Evolutionary conservation across 2,113 vertebrate species (phyloP).

Genomic region (Syrrhaptes paradoxus): DNA sequence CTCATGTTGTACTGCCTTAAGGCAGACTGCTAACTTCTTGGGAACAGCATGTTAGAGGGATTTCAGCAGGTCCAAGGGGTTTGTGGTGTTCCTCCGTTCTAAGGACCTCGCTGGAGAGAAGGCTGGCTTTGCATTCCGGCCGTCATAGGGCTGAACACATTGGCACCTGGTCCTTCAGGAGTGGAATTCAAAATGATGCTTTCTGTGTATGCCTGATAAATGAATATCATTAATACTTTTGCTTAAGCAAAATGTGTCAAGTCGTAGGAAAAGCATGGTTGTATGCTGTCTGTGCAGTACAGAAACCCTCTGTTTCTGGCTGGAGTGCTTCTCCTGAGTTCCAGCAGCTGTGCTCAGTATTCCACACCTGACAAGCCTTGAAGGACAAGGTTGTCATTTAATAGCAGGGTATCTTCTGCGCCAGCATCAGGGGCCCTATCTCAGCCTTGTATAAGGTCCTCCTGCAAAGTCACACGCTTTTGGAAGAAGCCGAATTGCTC

Average conservation of each 20-base stretch:
- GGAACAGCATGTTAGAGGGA: background rate
- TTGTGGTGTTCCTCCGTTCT: background rate
- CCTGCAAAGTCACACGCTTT: background rate
- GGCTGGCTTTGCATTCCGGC: background rate
- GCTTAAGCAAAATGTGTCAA: background rate
- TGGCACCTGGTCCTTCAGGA: background rate
- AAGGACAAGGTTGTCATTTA: background rate
- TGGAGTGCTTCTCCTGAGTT: background rate
- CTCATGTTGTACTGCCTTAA: background rate
- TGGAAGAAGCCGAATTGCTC: background rate
- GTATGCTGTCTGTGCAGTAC: background rate
- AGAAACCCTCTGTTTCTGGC: background rate
- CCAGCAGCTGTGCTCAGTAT: background rate
- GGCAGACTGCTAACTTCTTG: background rate
- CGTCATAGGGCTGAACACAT: rapidly evolving
- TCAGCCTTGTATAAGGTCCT: background rate
- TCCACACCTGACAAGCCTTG: background rate
- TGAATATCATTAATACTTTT: background rate
- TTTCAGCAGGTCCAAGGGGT: background rate
- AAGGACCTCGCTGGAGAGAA: background rate
- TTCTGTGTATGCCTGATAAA: background rate
- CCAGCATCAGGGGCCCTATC: background rate
- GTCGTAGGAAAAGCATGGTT: background rate
- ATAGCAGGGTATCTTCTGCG: background rate
- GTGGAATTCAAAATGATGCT: background rate